Conservation (phyloP, 2,113 vertebrate genomes). For the Candoia aspera region DNA sequence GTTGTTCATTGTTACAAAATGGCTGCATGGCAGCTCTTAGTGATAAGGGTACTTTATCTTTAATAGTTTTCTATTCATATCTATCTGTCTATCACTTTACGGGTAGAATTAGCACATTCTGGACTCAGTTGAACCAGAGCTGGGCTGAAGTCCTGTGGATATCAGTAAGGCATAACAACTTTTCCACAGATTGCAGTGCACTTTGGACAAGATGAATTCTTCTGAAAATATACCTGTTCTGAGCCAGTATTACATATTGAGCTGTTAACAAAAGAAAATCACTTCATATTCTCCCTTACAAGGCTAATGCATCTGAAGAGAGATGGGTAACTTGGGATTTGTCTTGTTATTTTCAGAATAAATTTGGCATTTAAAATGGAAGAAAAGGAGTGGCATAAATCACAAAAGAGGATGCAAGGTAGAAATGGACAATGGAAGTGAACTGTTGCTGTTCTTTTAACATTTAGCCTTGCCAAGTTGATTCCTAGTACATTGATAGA, state of each 20-base stretch:
- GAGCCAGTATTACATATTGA: conserved; percentile 34
- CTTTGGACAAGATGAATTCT: background rate
- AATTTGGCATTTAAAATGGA: conserved; percentile 10
- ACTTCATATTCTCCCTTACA: conserved; percentile 42
- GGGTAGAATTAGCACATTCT: conserved; percentile 52
- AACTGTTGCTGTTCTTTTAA: conserved; percentile 17
- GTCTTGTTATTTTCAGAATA: background rate
- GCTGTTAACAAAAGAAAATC: conserved; percentile 53
- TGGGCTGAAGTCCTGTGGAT: background rate
- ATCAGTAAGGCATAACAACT: background rate
- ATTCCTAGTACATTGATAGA: background rate
- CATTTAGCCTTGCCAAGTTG: background rate
- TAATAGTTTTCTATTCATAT: conserved; percentile 24
- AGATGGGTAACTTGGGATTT: background rate
- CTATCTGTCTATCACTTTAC: conserved; percentile 15
- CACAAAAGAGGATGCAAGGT: conserved; percentile 11
- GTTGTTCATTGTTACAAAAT: background rate
- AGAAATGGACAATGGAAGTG: background rate
- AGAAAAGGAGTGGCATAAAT: conserved; percentile 20
- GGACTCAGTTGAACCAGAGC: background rate
- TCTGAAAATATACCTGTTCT: conserved; percentile 18
- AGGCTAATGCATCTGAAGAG: conserved; percentile 38
- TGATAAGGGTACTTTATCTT: background rate
- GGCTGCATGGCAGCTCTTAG: background rate
- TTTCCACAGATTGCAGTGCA: background rate